Base-by-base conservation (phyloP, 2,113 vertebrate genomes). In the Odontesthes bonariensis region DNA sequence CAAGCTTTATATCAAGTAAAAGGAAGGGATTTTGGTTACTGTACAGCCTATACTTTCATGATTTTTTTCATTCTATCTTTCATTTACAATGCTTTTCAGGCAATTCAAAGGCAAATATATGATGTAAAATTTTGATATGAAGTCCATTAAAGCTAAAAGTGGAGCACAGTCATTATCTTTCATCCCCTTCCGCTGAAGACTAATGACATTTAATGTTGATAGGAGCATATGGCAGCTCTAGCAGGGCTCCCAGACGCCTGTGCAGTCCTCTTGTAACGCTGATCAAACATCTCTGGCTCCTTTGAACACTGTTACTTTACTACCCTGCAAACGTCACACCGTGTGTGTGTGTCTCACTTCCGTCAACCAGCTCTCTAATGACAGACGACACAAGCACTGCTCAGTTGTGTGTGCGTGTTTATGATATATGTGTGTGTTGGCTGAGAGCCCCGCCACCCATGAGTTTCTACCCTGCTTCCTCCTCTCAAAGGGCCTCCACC, bases 221-320 rank as follows among this genome's bases (percentile, higher is more conserved):
- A 58, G 49, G 60, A 66, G 71, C 75, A 52, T 35, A 80, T 69
- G 82, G 87, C 20, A 7, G 69, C 79, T 74, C 51, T 2, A 67
- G 69, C 85, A 75, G 80, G 82, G 73, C 81, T 81, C 75, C 66
- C 85, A 86, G 87, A 75, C 77, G 67, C 63, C 69, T 52, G 47
- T 42, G 66, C 77, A 79, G 85, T 58, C 75, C 74, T 85, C 81
- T 84, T 69, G 79, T 81, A 85, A 85, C 11, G 54, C 60, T 73
- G 89, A 93, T 93, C 89, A 93, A 92, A 93, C 90, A 33, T 74
- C 62, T 55, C 63, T 11, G 76, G 33, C 63, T 81, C 76, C 87
- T 92, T 92, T 93, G 90, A 92, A 92, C 82, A 73, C 81, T 85
- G 88, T 88, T 87, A 91, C 86, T 92, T 92, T 92, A 92, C 85